Evolutionary conservation across 1,140 invertebrate genomes (phyloP), one percentile per base, ranked within the genome.

Genomic region (Condylostylus longicornis): DNA sequence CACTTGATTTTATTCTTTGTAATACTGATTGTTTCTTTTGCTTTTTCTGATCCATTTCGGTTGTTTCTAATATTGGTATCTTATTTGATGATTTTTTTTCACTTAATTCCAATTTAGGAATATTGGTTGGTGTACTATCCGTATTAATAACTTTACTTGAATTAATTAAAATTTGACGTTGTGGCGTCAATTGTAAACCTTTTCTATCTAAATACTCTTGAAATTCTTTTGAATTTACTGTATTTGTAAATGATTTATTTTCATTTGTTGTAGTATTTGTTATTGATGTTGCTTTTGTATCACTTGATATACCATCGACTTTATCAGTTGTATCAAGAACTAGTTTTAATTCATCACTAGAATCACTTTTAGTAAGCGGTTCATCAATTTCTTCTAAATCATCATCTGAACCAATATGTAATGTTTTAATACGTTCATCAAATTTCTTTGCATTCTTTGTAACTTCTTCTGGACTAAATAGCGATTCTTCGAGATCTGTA

Each of bases 381-480:
- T 53, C 53, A 33, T 54, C 54, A 9, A 60, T 54, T 4, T 61
- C 57, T 15, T 61, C 58, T 2, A 58, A 33, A 38, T 61, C 58
- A 38, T 58, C 58, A 30, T 60, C 55, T 5, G 52, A 60, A 18
- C 47, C 49, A n/a, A 61, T 55, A 15, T 56, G 47, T 7, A 59
- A 32, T 25, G 53, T 57, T 35, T 58, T 60, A 0, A 60, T 53
- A 10, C 58, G 38, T 17, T 53, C 55, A 35, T 61, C 58, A 15
- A 61, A 61, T 28, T 54, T 57, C 37, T 56, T 56, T 7, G 57
- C 58, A 38, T 61, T 61, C 21, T 51, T 52, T 22, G 48, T 49
- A 2, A 61, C 57, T 33, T 61, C 58, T 20, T 48, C 46, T 30
- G 52, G 44, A 43, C 57, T 58, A 33, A 55, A 51, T 9, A 44